A percentile compares a stretch with the other conserved stretches of the same genome.
Conservation (phyloP, 2,113 vertebrate species). For the Paradoxurus hermaphroditus region DNA sequence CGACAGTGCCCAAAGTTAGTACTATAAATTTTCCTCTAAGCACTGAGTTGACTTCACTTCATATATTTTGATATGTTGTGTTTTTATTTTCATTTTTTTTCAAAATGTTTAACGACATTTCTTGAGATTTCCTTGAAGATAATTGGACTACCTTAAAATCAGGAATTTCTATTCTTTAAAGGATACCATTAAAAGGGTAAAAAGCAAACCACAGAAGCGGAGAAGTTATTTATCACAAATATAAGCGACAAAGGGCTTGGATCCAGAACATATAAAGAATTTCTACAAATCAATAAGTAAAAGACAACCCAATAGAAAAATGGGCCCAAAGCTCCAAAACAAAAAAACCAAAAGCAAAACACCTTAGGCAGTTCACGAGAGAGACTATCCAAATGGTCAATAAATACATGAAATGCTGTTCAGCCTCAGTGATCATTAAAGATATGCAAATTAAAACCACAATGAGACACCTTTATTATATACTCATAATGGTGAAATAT, state of each 20-base stretch:
- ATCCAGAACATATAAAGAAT: background rate
- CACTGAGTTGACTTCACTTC: background rate
- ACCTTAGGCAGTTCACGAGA: background rate
- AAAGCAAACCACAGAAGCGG: background rate
- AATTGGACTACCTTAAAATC: background rate
- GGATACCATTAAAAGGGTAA: background rate
- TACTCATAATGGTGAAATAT: background rate
- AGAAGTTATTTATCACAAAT: background rate
- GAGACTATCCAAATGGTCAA: background rate
- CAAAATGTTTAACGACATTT: background rate
- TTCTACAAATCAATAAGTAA: background rate
- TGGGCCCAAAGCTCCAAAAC: background rate
- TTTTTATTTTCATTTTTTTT: constrained; percentile 30
- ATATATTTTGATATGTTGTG: background rate
- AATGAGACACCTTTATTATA: background rate
- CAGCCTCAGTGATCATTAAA: background rate
- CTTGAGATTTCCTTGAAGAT: background rate
- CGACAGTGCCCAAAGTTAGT: background rate
- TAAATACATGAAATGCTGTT: background rate
- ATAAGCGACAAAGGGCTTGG: background rate
- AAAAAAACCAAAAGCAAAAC: background rate
- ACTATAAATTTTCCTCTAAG: background rate
- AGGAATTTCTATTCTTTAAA: background rate
- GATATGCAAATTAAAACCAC: background rate
- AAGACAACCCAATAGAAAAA: background rate